Conservation (phyloP, 2,888 invertebrate species). For the Cremastinae sp. region DNA sequence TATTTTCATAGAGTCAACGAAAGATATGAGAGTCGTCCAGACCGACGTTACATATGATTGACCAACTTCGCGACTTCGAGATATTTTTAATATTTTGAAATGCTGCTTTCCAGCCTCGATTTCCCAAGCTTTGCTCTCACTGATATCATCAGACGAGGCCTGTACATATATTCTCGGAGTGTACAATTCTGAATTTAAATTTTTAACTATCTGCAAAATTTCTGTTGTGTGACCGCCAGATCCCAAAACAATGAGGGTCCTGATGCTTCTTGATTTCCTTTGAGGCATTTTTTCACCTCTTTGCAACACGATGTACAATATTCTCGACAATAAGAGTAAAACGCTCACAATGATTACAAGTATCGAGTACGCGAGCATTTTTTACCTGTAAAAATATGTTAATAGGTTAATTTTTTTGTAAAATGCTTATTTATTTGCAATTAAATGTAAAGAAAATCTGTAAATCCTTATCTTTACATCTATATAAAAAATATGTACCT, state of each 20-base stretch:
- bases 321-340: constrained; percentile 59
- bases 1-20: constrained; percentile 86
- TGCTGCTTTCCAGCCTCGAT: constrained; percentile 80
- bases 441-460: too few species aligned
- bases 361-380: constrained; percentile 42
- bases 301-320: constrained; percentile 66
- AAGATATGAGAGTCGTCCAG: constrained; percentile 88
- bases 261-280: constrained; percentile 58
- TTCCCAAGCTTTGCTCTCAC: constrained; percentile 85
- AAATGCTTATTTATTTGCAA: too few species aligned
- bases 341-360: constrained; percentile 1
- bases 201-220: constrained; percentile 88
- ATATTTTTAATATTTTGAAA: constrained; percentile 84
- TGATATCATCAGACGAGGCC: constrained; percentile 89
- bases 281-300: constrained; percentile 57
- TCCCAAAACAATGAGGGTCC: constrained; percentile 86
- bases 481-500: too few species aligned
- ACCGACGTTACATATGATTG: constrained; percentile 92
- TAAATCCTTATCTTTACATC: too few species aligned
- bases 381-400: constrained; percentile 47
- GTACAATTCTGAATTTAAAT: constrained; percentile 85
- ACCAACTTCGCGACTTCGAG: constrained; percentile 92
- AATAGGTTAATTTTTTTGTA: too few species aligned
- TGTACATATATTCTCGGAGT: constrained; percentile 89
- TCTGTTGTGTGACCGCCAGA: constrained; percentile 98